Percentiles rank a stretch among this genome's conserved stretches.
Evolutionary conservation across 2,797 vertebrate genomes (phyloP).

Genomic region (Anguilla obscura): DNA sequence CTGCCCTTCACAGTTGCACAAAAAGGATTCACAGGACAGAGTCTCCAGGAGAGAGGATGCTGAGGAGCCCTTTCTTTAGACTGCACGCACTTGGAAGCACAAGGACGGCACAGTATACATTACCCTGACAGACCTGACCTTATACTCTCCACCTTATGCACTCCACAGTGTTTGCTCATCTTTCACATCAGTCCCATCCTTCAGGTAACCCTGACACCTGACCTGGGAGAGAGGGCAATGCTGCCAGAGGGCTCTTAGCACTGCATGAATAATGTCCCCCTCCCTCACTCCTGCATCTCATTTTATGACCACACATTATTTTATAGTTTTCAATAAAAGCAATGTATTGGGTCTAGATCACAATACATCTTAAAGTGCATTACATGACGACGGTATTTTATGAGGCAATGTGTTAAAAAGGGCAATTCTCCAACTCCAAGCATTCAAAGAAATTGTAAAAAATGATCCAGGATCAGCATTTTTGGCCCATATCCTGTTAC

Average conservation of each 20-base stretch:
- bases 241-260: neutral
- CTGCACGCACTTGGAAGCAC: neutral
- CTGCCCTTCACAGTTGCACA: neutral
- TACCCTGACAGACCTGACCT: neutral
- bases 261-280: neutral
- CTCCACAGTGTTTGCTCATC: constrained; percentile 1
- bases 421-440: neutral
- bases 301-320: neutral
- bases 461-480: neutral
- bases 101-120: neutral
- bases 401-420: neutral
- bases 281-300: neutral
- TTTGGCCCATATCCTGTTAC: neutral
- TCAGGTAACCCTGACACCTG: neutral
- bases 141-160: neutral
- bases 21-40: neutral
- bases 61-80: neutral
- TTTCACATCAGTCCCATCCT: neutral
- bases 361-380: neutral
- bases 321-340: neutral
- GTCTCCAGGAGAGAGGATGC: neutral
- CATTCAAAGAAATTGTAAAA: neutral
- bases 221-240: neutral
- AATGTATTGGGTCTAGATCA: neutral
- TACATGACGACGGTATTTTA: neutral